Percentiles rank a stretch among this genome's conserved stretches.
Conservation (phyloP, 2,888 invertebrate genomes). For the Cataglyphis cursor region DNA sequence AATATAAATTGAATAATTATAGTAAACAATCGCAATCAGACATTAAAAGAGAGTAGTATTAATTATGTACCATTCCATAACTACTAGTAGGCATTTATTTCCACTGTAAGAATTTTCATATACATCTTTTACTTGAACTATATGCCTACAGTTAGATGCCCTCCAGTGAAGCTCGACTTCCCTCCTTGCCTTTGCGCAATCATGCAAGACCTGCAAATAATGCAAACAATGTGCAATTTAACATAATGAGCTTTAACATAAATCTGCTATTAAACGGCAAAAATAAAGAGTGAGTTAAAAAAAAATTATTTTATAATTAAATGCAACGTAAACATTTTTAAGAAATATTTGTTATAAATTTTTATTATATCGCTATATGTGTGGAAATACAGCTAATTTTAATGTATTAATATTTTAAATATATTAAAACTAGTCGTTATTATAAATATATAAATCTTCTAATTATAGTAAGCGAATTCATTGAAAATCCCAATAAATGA, state of each 20-base stretch:
- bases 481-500: background rate
- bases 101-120: conserved; percentile 98
- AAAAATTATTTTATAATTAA: background rate
- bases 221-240: background rate
- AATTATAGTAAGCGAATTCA: background rate
- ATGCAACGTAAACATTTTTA: background rate
- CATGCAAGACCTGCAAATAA: conserved; percentile 92
- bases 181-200: conserved; percentile 96
- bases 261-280: background rate
- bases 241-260: background rate
- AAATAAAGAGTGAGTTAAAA: background rate
- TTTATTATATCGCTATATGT: background rate
- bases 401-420: background rate
- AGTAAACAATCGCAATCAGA: background rate
- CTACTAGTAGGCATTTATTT: conserved; percentile 96
- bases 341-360: background rate
- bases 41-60: background rate
- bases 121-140: conserved; percentile 97
- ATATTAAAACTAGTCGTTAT: background rate
- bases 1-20: conserved; percentile 4
- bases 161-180: conserved; percentile 99
- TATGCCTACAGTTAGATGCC: conserved; percentile 96
- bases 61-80: conserved; percentile 97
- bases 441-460: background rate
- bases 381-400: background rate